phyloP scores from a whole-genome alignment of 2,113 vertebrate genomes.

The Menura novaehollandiae region DNA sequence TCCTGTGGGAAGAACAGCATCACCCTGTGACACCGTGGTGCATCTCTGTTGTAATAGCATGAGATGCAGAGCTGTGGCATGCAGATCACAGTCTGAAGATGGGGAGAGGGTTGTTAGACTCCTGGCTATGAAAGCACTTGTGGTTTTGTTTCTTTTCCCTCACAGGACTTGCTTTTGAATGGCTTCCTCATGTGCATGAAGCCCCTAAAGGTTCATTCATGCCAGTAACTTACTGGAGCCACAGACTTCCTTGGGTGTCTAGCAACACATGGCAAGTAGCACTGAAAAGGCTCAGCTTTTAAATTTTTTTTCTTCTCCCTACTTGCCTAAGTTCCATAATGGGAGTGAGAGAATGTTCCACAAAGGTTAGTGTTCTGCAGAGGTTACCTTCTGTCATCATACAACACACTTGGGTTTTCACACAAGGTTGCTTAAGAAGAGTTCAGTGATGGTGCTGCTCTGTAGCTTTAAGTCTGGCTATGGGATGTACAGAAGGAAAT shows the following conservation, averaged over 20 bases:
- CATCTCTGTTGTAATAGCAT: not conserved
- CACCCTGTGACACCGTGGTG: fast-evolving
- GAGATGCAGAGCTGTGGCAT: not conserved
- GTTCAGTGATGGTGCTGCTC: not conserved
- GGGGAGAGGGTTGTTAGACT: not conserved
- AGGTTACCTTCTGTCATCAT: not conserved
- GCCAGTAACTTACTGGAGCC: not conserved
- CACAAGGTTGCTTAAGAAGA: not conserved
- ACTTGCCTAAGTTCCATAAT: not conserved
- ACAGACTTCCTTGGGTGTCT: not conserved
- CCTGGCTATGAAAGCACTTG: not conserved
- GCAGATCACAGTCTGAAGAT: not conserved
- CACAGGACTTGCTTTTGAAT: not conserved
- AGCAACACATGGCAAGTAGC: not conserved
- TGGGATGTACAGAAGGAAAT: not conserved
- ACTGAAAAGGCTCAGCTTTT: not conserved
- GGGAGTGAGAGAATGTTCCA: not conserved
- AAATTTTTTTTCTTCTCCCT: not conserved
- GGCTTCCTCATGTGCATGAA: not conserved
- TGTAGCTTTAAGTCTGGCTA: not conserved
- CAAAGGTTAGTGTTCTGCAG: not conserved
- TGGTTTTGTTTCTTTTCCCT: not conserved
- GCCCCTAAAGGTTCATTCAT: not conserved
- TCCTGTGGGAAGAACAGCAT: not conserved
- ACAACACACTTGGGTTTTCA: not conserved